Conservation (phyloP, 2,113 vertebrate genomes). For the Corythornis madagascariensis region DNA sequence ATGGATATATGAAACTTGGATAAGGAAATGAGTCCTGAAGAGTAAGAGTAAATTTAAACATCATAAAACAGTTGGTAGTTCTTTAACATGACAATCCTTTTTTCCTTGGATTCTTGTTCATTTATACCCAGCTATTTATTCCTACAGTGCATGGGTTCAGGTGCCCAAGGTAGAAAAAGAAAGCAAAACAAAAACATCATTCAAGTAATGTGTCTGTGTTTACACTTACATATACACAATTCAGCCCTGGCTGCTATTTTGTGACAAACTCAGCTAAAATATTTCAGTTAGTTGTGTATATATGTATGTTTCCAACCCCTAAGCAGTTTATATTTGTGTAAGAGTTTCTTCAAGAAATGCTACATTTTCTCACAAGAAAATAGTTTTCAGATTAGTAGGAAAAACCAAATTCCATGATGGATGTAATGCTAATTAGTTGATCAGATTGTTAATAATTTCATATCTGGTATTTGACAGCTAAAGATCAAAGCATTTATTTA, state of each 20-base stretch:
- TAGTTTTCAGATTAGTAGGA: background rate
- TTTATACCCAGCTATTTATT: background rate
- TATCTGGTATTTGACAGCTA: background rate
- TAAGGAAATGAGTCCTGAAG: background rate
- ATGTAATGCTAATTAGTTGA: background rate
- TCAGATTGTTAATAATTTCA: background rate
- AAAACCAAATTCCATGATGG: background rate
- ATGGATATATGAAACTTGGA: background rate
- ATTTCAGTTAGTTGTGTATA: background rate
- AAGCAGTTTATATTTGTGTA: background rate
- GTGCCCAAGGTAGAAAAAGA: background rate
- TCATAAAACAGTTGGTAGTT: background rate
- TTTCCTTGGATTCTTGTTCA: background rate
- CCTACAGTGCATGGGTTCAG: background rate
- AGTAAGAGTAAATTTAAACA: background rate
- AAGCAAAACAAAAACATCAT: background rate
- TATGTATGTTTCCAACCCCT: background rate
- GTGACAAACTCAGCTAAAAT: background rate
- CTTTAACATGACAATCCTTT: background rate
- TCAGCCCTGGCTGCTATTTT: background rate
- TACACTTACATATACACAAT: background rate
- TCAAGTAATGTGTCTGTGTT: background rate
- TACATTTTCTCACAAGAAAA: background rate
- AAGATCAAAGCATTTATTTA: background rate
- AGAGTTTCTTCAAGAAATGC: background rate